phyloP scores from a whole-genome alignment of 2,113 vertebrate genomes.

The Plestiodon gilberti region DNA sequence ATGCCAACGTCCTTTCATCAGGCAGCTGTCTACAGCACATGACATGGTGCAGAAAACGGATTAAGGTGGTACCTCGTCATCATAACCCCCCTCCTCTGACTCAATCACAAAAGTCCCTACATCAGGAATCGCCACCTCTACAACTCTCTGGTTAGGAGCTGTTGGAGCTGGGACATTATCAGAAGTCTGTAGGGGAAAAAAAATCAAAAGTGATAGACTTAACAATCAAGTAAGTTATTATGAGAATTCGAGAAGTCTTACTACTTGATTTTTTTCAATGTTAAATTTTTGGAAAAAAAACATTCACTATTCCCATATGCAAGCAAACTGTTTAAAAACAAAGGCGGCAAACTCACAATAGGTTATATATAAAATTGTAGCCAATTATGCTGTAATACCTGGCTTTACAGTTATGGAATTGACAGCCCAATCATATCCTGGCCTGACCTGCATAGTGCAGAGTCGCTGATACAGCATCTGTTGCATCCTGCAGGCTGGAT shows the following conservation, averaged over 20 bases:
- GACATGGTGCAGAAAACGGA: constrained; percentile 52
- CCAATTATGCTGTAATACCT: neutral
- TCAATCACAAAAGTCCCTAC: constrained; percentile 95
- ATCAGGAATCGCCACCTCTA: constrained; percentile 94
- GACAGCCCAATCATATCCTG: too few species aligned
- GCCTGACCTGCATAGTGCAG: too few species aligned
- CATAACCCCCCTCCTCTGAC: constrained; percentile 95
- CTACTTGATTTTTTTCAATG: neutral
- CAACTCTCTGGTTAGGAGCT: constrained; percentile 84
- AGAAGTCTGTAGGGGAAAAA: constrained; percentile 76
- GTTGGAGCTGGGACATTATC: constrained; percentile 76
- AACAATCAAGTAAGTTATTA: neutral
- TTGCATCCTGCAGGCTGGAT: too few species aligned
- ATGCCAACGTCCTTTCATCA: constrained; percentile 68
- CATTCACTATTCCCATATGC: too few species aligned
- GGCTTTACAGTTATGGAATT: neutral
- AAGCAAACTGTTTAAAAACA: neutral
- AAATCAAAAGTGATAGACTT: constrained; percentile 32
- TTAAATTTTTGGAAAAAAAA: too few species aligned
- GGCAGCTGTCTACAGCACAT: constrained; percentile 65
- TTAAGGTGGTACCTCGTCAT: constrained; percentile 91
- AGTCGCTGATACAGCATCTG: too few species aligned
- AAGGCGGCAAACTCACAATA: neutral
- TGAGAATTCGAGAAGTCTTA: neutral
- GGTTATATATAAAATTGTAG: neutral